Evolutionary conservation across 2,888 invertebrate genomes (phyloP), one percentile per base, ranked within the genome.

Genomic region (Patella caerulea): DNA sequence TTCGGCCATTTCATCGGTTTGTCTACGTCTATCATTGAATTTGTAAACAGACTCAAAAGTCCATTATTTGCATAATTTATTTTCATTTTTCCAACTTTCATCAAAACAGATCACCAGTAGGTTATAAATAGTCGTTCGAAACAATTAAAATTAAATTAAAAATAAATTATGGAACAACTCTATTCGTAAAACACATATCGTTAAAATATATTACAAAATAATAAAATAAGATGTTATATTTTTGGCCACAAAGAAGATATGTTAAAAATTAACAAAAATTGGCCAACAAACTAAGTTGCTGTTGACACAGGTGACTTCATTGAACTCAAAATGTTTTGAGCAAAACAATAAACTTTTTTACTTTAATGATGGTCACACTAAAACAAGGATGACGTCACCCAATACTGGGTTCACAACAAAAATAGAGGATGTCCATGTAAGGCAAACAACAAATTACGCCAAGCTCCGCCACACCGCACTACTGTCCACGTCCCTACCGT

Each of bases 211-310:
- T 24, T 65, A 65, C 24, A 65, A 19, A 65, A 65, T 65, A 65
- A 45, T 24, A 24, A 65, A 19, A 24, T 19, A 65, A 65, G 24
- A 65, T 24, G 24, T 65, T 19, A 11, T 24, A 24, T 65, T 24
- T 65, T 65, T 65, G 65, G 65, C 65, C 65, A 65, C 65, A 24
- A 65, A 65, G 65, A 65, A 65, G 65, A 24, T 65, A 65, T 65
- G 9, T 65, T 19, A 65, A 65, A 24, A 65, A n/a, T 65, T 65
- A 24, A 65, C 19, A 19, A 24, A 24, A 24, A 65, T 65, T 45
- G 45, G 45, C 45, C 45, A 45, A 45, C 45, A 45, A 45, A 45
- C 45, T 45, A 45, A 45, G 45, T 45, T 45, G 45, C 45, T 45
- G 45, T 45, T 45, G 45, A 45, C 45, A 45, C 45, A 45, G 45